Conservation (phyloP, 2,113 vertebrate species). For the Daubentonia madagascariensis region DNA sequence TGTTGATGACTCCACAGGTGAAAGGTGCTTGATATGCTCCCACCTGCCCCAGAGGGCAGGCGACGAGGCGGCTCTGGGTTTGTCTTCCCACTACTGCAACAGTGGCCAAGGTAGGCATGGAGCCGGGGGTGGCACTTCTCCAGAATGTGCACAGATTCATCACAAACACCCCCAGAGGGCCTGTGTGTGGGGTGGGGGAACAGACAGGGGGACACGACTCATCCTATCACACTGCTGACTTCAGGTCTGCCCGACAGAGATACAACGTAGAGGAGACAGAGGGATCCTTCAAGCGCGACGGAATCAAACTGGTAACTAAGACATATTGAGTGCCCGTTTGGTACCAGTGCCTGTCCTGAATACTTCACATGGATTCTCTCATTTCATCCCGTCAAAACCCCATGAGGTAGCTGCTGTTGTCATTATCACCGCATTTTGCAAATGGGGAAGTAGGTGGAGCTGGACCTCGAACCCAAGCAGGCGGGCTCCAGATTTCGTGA, state of each 20-base stretch:
- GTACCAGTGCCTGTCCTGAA: not conserved
- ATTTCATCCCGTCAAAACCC: not conserved
- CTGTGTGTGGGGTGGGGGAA: too few species aligned
- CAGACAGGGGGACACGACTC: not conserved
- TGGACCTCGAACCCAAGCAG: not conserved
- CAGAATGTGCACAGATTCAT: not conserved
- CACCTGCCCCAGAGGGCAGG: not conserved
- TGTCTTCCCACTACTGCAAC: not conserved
- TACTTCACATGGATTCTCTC: not conserved
- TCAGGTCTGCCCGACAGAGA: not conserved
- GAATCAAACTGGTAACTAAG: not conserved
- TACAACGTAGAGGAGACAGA: not conserved
- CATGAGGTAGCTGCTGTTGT: not conserved
- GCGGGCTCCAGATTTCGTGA: not conserved
- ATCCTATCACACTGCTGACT: not conserved
- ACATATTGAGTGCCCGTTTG: accelerated
- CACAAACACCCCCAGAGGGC: not conserved
- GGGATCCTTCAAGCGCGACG: not conserved
- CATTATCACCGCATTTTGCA: not conserved
- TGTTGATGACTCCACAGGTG: accelerated
- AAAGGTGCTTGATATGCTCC: not conserved
- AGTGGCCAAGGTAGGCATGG: not conserved
- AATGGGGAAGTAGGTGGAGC: not conserved
- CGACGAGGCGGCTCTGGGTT: accelerated
- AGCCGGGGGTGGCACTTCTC: not conserved